Base-by-base conservation (phyloP, 35 echinoderm and acorn worm species). In the Strongylocentrotus purpuratus region DNA sequence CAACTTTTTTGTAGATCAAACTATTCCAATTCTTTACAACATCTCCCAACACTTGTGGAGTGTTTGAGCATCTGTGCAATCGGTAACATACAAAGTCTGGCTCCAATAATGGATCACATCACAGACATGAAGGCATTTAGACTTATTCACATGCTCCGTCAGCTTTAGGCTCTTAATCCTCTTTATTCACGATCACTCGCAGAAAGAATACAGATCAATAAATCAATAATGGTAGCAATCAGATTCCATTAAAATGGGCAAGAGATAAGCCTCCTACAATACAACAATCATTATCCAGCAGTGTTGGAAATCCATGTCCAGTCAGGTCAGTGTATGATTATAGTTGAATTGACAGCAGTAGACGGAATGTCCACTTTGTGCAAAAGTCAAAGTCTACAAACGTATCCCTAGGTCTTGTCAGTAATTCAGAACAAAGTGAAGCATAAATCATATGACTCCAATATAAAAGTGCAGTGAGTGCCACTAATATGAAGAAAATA, bases 181-280 rank as follows among this genome's bases (percentile, higher is more conserved):
- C 65, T 78, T 8, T 78, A 78, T 78, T 78, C 22, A 78, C 28
- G 3, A 28, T 5, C 65, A 0, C 25, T 78, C 22, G 25, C 22
- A 78, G 65, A 78, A 22, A 78, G 65, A 78, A 78, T 78, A 78
- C 65, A 78, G 65, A 78, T 78, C 65, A 78, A 78, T 78, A 78
- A 78, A 78, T 78, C 65, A 78, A 78, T 78, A 78, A 78, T 78
- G 65, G 20, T 78, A 28, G 65, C 65, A 78, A 78, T 78, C 65
- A 78, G 65, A 78, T 78, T 78, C 65, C 20, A 78, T 78, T 28
- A n/a, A 78, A 78, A 78, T 28, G 4, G 65, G 20, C 65, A 78
- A 28, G 65, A 78, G 65, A 78, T n/a, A 5, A 28, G 4, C 65
- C 65, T 78, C 65, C 4, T 15, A n/a, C 65, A 78, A 78, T 78